Evolutionary conservation across 2,888 invertebrate species (phyloP).

Genomic region (Synanthedon myopaeformis): DNA sequence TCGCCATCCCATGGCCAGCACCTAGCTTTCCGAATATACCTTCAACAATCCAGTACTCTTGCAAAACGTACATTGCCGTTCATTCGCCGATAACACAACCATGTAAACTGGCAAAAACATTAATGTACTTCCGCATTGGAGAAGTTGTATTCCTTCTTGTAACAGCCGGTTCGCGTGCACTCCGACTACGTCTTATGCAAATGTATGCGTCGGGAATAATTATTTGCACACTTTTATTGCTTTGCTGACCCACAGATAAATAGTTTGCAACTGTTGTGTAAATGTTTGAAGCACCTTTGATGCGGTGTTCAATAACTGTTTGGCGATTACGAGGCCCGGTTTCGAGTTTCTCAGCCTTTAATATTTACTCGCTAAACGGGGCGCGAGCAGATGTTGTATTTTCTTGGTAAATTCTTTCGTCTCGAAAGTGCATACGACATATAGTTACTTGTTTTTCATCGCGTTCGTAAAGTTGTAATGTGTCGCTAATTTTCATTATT

Average conservation of each 20-base stretch:
- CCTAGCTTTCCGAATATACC: conserved; percentile 6
- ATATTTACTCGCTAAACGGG: conserved; percentile 20
- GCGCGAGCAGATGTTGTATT: conserved; percentile 8
- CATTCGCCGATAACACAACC: conserved; percentile 22
- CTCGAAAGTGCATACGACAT: conserved; percentile 20
- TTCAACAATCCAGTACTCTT: conserved; percentile 6
- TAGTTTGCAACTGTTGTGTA: conserved; percentile 2
- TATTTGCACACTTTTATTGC: conserved; percentile 44
- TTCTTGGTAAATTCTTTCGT: conserved; percentile 28
- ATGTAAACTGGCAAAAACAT: conserved; percentile 35
- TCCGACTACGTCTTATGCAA: conserved; percentile 29
- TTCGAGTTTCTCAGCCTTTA: conserved; percentile 4
- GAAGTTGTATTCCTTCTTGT: conserved; percentile 13
- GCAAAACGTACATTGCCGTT: conserved; percentile 37
- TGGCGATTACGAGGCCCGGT: background rate
- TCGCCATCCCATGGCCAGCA: conserved; percentile 10
- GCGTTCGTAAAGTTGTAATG: conserved; percentile 29
- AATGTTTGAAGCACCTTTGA: conserved; percentile 4
- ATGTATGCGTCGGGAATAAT: conserved; percentile 31
- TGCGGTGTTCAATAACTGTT: background rate
- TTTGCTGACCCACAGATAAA: conserved; percentile 19
- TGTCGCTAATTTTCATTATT: conserved; percentile 44
- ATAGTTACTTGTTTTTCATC: conserved; percentile 21
- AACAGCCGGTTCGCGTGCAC: conserved; percentile 14
- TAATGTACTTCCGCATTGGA: conserved; percentile 41